phyloP scores from a whole-genome alignment of 1,140 invertebrate species.

The Sesamia nonagrioides region DNA sequence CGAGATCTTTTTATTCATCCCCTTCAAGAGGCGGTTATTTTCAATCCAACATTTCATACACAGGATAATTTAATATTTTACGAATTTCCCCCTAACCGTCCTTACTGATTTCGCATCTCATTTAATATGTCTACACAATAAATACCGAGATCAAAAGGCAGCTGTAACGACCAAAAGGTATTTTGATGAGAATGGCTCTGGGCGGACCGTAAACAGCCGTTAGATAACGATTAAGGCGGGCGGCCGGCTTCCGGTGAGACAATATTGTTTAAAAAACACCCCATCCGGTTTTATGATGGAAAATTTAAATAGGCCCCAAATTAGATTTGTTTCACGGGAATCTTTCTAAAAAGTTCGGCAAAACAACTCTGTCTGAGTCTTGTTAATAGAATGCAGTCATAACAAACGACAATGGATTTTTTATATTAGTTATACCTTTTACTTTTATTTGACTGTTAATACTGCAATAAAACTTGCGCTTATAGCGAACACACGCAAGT shows the following conservation, averaged over 20 bases:
- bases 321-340: slow-evolving; percentile 38
- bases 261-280: slow-evolving; percentile 36
- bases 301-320: slow-evolving; percentile 44
- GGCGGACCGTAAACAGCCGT: slow-evolving; percentile 25
- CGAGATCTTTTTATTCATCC: background rate
- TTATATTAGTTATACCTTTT: background rate
- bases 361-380: background rate
- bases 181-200: slow-evolving; percentile 32
- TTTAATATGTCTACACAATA: slow-evolving; percentile 31
- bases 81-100: background rate
- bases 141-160: slow-evolving; percentile 35
- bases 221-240: slow-evolving; percentile 22
- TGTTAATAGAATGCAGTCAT: slow-evolving; percentile 9
- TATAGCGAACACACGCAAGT: slow-evolving; percentile 1
- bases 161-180: slow-evolving; percentile 3
- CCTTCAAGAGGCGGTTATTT: background rate
- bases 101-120: slow-evolving; percentile 8
- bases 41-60: background rate
- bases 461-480: slow-evolving; percentile 7
- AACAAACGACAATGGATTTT: slow-evolving; percentile 1
- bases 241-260: slow-evolving; percentile 25
- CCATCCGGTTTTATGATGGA: slow-evolving; percentile 46
- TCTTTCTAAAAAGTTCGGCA: background rate
- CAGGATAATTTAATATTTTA: background rate
- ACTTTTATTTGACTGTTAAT: slow-evolving; percentile 10